Evolutionary conservation across 2,797 vertebrate genomes (phyloP).

Genomic region (Spinus pinus): DNA sequence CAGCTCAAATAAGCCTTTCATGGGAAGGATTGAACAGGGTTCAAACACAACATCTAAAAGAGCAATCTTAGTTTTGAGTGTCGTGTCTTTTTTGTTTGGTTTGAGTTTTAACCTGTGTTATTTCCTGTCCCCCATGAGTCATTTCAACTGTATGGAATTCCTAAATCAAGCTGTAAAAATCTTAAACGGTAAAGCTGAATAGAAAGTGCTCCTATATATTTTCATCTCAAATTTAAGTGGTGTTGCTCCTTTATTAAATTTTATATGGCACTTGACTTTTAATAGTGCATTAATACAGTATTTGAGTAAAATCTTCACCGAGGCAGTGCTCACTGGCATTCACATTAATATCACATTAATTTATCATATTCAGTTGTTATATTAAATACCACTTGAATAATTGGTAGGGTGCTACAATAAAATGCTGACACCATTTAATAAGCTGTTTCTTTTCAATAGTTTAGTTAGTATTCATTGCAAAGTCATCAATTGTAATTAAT

Average conservation of each 20-base stretch:
- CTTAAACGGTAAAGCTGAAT: not conserved
- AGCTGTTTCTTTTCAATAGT: conserved; percentile 1
- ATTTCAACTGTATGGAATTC: not conserved
- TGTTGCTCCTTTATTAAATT: not conserved
- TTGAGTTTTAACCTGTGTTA: not conserved
- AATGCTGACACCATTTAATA: conserved; percentile 8
- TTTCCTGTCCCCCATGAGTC: not conserved
- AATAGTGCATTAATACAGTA: not conserved
- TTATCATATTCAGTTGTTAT: not conserved
- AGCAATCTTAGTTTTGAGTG: not conserved
- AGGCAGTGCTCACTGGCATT: not conserved
- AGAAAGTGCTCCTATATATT: not conserved
- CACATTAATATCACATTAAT: conserved; percentile 13
- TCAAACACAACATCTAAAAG: not conserved
- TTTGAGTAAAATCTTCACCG: not conserved
- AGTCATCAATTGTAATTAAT: conserved; percentile 21
- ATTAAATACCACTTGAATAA: conserved; percentile 10
- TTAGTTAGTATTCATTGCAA: conserved; percentile 27
- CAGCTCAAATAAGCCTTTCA: not conserved
- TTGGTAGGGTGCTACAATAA: not conserved
- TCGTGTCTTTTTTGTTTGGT: not conserved
- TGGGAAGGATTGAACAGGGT: not conserved
- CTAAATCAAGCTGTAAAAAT: not conserved
- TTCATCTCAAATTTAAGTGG: not conserved
- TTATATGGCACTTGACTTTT: not conserved